Percentiles rank a stretch among this genome's conserved stretches.
Conservation (phyloP, 2,113 vertebrate genomes). For the Panthera tigris region DNA sequence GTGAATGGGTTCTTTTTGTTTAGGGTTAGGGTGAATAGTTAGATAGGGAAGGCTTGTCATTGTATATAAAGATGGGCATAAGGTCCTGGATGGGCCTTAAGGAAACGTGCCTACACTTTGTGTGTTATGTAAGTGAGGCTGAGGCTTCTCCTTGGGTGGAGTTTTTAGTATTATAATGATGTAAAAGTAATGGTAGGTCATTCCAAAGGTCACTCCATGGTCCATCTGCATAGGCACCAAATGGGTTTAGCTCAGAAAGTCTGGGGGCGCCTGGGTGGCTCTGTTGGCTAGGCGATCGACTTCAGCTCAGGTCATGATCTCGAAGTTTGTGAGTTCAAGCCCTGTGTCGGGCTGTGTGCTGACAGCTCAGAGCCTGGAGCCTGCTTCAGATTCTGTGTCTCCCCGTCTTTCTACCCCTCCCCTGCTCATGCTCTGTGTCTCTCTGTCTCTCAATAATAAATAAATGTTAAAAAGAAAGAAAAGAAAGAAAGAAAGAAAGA, state of each 20-base stretch:
- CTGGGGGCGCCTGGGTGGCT: neutral
- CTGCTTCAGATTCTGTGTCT: too few relatives aligned
- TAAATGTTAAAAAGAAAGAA: too few relatives aligned
- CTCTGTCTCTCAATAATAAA: too few relatives aligned
- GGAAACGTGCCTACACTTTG: neutral
- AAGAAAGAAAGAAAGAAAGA: too few relatives aligned
- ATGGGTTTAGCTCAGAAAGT: neutral
- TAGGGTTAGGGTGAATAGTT: neutral
- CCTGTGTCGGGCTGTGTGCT: too few relatives aligned
- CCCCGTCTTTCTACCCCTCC: too few relatives aligned
- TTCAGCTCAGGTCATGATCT: too few relatives aligned
- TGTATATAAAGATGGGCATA: neutral
- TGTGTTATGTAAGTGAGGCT: neutral
- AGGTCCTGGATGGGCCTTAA: accelerated
- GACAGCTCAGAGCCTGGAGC: too few relatives aligned
- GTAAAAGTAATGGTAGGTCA: neutral
- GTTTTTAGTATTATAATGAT: neutral
- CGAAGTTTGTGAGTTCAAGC: too few relatives aligned
- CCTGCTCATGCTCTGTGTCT: too few relatives aligned
- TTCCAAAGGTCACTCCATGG: neutral
- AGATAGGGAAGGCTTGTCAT: neutral
- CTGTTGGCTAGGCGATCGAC: too few relatives aligned
- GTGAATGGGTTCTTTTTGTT: neutral
- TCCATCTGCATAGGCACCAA: neutral
- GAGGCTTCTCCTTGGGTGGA: neutral